Conservation (phyloP, 2,888 invertebrate species). For the Sarcophaga variegata region DNA sequence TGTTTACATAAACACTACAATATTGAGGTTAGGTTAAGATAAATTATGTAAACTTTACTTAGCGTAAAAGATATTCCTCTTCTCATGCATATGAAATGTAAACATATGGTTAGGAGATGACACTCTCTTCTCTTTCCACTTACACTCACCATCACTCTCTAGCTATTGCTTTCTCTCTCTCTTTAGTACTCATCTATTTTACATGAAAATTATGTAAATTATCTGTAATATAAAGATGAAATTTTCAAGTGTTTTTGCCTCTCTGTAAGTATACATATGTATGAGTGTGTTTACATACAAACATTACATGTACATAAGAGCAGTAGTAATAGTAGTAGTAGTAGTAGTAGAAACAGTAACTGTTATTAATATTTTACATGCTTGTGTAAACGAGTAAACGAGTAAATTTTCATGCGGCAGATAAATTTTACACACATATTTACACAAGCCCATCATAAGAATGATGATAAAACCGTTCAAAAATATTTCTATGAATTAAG, state of each 20-base stretch:
- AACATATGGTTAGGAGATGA: conserved; percentile 42
- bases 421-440: too few relatives aligned
- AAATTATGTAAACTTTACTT: conserved; percentile 55
- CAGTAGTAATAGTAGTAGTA: not conserved
- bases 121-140: not conserved
- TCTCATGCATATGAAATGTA: conserved; percentile 9
- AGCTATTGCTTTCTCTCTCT: not conserved
- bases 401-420: too few relatives aligned
- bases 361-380: not conserved
- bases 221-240: conserved; percentile 38
- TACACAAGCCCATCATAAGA: not conserved
- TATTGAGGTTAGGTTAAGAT: conserved; percentile 61
- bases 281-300: not conserved
- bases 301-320: not conserved
- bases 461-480: not conserved
- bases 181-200: not conserved
- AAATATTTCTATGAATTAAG: conserved; percentile 47
- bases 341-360: not conserved
- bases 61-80: conserved; percentile 30
- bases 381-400: too few relatives aligned
- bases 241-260: conserved; percentile 21
- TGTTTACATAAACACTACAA: conserved; percentile 48
- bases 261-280: not conserved
- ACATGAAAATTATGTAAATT: conserved; percentile 54
- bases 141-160: too few relatives aligned